These are phyloP conservation scores for Cossypha niveicapilla DNA, from an alignment of 2,797 vertebrate genomes.

Conservation along the genomic window DNA sequence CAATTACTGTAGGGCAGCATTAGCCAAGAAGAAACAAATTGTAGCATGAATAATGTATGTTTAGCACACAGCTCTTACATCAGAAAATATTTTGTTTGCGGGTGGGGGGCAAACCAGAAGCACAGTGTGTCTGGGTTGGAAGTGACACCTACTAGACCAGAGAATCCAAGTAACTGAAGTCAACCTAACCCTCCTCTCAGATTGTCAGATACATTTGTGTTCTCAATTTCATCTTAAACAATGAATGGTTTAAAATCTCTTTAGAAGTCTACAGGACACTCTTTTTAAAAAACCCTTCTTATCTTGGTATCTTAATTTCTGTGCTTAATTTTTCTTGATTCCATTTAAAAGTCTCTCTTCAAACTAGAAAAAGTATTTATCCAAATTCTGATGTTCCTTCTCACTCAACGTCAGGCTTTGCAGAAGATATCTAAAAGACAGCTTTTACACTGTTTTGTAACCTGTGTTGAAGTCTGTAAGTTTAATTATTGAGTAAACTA, in stretches of 20 bases:
- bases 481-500: not conserved
- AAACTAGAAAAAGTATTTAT: not conserved
- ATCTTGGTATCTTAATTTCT: not conserved
- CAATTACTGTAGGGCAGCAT: not conserved
- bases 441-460: not conserved
- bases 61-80: not conserved
- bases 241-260: not conserved
- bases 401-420: not conserved
- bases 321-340: not conserved
- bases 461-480: not conserved
- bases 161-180: not conserved
- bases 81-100: not conserved
- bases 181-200: not conserved
- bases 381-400: not conserved
- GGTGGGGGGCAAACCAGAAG: rapidly evolving
- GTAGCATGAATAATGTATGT: not conserved
- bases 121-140: not conserved
- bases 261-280: not conserved
- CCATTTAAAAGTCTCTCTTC: not conserved
- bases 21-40: not conserved
- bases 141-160: not conserved
- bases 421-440: not conserved
- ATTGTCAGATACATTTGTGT: not conserved
- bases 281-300: not conserved
- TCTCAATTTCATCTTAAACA: not conserved